Evolutionary conservation across 2,113 vertebrate genomes (phyloP).

Genomic region (Nasalis larvatus): DNA sequence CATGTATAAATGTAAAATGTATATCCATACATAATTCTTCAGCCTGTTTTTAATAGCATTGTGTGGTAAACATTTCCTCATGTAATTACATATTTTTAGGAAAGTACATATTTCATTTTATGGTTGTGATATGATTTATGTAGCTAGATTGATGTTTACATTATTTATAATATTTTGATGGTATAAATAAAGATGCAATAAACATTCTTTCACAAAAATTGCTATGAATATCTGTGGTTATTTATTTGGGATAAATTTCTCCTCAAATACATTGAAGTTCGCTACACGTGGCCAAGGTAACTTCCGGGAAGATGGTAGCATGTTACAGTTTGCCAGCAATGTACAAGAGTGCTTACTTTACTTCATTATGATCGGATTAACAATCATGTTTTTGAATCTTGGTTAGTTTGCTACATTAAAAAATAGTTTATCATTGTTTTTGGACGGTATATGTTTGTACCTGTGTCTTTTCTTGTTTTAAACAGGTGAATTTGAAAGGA

Average conservation of each 20-base stretch:
- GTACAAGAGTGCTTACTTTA: not conserved
- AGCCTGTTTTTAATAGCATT: not conserved
- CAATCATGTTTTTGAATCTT: not conserved
- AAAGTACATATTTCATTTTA: not conserved
- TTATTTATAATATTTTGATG: not conserved
- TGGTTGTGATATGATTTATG: not conserved
- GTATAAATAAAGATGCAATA: not conserved
- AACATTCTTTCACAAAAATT: not conserved
- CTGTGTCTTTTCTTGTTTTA: not conserved
- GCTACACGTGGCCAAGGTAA: not conserved
- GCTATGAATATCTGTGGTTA: not conserved
- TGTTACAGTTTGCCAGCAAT: not conserved
- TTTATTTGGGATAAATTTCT: slow-evolving; percentile 24
- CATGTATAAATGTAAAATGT: not conserved
- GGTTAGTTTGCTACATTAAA: not conserved
- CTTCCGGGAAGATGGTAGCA: not conserved
- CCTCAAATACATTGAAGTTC: not conserved
- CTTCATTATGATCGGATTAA: not conserved
- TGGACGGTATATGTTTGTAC: not conserved
- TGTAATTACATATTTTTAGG: not conserved
- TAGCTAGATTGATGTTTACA: not conserved
- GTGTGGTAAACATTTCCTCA: not conserved
- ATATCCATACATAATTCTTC: not conserved
- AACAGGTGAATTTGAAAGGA: slow-evolving; percentile 7
- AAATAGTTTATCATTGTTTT: not conserved